Evolutionary conservation across 2,888 invertebrate genomes (phyloP).

Genomic region (Agrenia bidenticulata): DNA sequence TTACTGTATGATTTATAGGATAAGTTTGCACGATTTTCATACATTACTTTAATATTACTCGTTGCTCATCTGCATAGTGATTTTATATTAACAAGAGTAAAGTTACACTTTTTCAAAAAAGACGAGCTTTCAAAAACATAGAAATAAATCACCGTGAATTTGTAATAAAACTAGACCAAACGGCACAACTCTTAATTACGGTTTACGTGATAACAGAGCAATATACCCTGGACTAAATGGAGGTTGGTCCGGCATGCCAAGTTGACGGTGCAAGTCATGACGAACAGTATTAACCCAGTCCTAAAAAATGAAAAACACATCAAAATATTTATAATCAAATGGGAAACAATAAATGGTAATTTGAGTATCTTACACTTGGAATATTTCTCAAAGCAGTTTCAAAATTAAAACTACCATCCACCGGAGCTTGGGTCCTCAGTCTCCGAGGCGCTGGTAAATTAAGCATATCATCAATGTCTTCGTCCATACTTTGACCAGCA

Average conservation of each 20-base stretch:
- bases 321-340: background rate
- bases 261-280: conserved; percentile 74
- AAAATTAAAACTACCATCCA: background rate
- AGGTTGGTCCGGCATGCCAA: conserved; percentile 61
- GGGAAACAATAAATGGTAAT: background rate
- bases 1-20: too few relatives aligned
- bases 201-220: conserved; percentile 83
- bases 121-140: too few relatives aligned
- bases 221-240: conserved; percentile 88
- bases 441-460: background rate
- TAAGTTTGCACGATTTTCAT: too few relatives aligned
- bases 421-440: background rate
- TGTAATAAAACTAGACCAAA: too few relatives aligned
- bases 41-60: too few relatives aligned
- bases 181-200: background rate
- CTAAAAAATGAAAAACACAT: conserved; percentile 55
- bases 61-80: too few relatives aligned
- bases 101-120: too few relatives aligned
- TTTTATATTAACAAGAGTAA: too few relatives aligned
- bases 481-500: background rate
- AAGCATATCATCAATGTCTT: conserved; percentile 9
- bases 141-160: too few relatives aligned
- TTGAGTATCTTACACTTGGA: conserved; percentile 5
- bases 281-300: conserved; percentile 88
- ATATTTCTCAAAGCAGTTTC: conserved; percentile 10